These are phyloP conservation scores for Rallus limicola DNA, from an alignment of 2,113 vertebrate genomes.

Conservation along the genomic window DNA sequence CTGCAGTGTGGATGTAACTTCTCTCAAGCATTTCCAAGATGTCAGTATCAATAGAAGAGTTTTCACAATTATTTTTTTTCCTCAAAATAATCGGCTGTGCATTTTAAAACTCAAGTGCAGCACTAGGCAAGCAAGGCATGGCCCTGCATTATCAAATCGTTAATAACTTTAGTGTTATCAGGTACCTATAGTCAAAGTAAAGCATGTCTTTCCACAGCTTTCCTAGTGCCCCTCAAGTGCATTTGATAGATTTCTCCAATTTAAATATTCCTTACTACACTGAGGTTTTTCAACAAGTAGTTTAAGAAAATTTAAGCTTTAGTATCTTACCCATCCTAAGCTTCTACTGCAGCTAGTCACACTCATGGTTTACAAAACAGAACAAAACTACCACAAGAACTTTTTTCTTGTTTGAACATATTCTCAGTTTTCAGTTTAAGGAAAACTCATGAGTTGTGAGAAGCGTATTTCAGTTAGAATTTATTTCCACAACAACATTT, in stretches of 20 bases:
- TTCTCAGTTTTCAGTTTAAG: neutral
- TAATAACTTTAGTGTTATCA: neutral
- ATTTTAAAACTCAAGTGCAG: neutral
- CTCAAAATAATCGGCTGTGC: neutral
- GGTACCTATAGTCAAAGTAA: neutral
- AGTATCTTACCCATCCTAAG: neutral
- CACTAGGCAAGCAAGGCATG: neutral
- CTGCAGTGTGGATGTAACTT: neutral
- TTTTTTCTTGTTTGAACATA: neutral
- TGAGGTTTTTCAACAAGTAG: neutral
- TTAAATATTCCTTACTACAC: neutral
- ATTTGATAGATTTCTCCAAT: neutral
- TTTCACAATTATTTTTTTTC: neutral
- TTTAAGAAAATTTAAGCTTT: neutral
- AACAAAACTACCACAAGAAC: neutral
- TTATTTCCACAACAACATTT: neutral
- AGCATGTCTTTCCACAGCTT: neutral
- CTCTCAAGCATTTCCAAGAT: neutral
- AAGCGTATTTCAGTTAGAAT: neutral
- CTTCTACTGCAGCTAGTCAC: neutral
- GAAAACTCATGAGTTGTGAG: neutral
- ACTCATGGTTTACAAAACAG: neutral
- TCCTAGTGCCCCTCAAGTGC: neutral
- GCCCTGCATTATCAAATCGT: neutral
- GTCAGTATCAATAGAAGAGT: neutral